Evolutionary conservation across 2,113 vertebrate genomes (phyloP).

Genomic region (Circaetus gallicus): DNA sequence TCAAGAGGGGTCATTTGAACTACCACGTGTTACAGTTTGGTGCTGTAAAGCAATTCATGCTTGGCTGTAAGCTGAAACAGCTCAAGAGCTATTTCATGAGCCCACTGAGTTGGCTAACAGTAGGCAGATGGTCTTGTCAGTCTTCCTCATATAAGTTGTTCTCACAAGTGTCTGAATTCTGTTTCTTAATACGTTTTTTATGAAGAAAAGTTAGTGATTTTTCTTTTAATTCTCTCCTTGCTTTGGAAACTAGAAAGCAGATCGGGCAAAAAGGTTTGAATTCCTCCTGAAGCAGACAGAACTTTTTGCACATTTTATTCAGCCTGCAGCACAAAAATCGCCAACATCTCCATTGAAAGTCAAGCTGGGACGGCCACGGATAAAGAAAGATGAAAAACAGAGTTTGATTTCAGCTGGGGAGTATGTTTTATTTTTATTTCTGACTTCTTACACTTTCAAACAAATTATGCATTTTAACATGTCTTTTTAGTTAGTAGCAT

Average conservation of each 20-base stretch:
- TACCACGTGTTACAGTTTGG: rapidly evolving
- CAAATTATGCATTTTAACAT: background rate
- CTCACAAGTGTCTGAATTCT: background rate
- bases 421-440: conserved; percentile 70
- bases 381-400: conserved; percentile 87
- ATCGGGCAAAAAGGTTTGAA: conserved; percentile 87
- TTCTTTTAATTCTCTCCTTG: background rate
- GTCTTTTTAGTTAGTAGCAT: background rate
- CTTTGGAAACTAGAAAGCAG: conserved; percentile 79
- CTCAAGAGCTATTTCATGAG: background rate
- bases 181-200: background rate
- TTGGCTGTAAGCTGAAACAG: background rate
- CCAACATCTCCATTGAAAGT: conserved; percentile 86
- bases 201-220: background rate
- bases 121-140: background rate
- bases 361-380: conserved; percentile 79
- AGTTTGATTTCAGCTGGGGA: conserved; percentile 85
- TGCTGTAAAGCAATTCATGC: background rate
- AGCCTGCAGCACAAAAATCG: conserved; percentile 86
- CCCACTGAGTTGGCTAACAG: background rate
- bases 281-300: conserved; percentile 90
- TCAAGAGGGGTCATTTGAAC: background rate
- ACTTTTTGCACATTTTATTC: conserved; percentile 90
- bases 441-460: background rate
- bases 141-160: background rate